phyloP scores from a whole-genome alignment of 1,140 invertebrate genomes.

The Lutraria rhynchaena region DNA sequence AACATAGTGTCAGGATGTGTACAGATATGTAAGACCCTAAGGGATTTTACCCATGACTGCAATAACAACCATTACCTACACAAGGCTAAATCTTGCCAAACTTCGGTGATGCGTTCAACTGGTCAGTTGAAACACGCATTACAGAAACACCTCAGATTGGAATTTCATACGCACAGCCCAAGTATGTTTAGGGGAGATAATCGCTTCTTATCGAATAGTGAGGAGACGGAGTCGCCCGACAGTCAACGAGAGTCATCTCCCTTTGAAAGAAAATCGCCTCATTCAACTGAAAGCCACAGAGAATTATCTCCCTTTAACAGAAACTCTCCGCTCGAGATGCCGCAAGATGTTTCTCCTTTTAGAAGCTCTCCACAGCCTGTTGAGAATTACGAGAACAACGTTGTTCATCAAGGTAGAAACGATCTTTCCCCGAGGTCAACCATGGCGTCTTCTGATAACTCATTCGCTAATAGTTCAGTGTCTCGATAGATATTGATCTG shows the following conservation, averaged over 20 bases:
- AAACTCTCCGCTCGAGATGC: constrained; percentile 31
- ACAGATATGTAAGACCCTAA: constrained; percentile 63
- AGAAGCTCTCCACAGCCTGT: constrained; percentile 31
- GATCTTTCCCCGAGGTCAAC: constrained; percentile 53
- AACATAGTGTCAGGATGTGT: constrained; percentile 68
- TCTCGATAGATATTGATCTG: constrained; percentile 44
- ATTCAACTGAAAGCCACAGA: constrained; percentile 22
- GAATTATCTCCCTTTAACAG: constrained; percentile 46
- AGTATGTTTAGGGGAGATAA: constrained; percentile 37
- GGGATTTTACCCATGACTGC: constrained; percentile 59
- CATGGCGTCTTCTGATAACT: constrained; percentile 37
- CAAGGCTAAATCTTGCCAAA: constrained; percentile 43
- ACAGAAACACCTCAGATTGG: constrained; percentile 40
- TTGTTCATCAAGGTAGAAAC: constrained; percentile 1
- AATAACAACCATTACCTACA: constrained; percentile 54
- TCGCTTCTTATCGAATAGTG: neutral
- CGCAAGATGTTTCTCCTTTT: constrained; percentile 24
- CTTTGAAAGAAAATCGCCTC: constrained; percentile 41
- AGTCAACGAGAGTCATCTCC: constrained; percentile 41
- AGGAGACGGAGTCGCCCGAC: constrained; percentile 14
- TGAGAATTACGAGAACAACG: constrained; percentile 29
- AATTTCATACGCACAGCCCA: constrained; percentile 27
- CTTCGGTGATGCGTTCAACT: constrained; percentile 28
- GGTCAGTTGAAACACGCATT: constrained; percentile 43
- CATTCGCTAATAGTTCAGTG: constrained; percentile 27